Evolutionary conservation across 2,797 vertebrate genomes (phyloP).

Genomic region (Acridotheres tristis): DNA sequence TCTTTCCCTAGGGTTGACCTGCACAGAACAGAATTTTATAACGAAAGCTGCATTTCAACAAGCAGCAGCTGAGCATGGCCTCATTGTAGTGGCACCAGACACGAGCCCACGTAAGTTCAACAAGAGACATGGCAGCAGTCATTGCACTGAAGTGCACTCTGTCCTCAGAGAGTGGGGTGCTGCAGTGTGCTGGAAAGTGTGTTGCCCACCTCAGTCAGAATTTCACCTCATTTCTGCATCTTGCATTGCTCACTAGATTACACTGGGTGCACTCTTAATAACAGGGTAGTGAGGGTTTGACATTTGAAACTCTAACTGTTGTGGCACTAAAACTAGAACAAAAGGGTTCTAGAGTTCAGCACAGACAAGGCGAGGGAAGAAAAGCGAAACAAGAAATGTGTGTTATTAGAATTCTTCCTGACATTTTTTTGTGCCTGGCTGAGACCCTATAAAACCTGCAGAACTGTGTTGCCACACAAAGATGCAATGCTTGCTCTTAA

Average conservation of each 20-base stretch:
- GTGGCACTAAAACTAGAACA: background rate
- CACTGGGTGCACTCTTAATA: background rate
- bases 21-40: constrained; percentile 96
- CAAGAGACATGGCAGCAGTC: fast-evolving
- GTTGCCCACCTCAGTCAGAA: background rate
- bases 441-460: background rate
- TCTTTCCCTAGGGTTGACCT: constrained; percentile 84
- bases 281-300: fast-evolving
- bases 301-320: background rate
- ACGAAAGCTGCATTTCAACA: constrained; percentile 90
- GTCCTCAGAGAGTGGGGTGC: background rate
- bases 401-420: background rate
- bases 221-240: background rate
- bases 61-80: constrained; percentile 86
- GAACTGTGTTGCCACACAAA: background rate
- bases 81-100: constrained; percentile 89
- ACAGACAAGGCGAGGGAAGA: background rate
- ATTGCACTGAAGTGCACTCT: background rate
- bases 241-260: background rate
- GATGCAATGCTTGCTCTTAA: background rate
- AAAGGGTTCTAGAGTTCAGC: background rate
- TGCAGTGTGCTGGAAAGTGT: background rate
- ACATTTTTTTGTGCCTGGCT: background rate
- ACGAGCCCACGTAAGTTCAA: constrained; percentile 90
- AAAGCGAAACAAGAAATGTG: background rate